Evolutionary conservation across 2,888 invertebrate genomes (phyloP).

Genomic region (Torymus aiolomorphi): DNA sequence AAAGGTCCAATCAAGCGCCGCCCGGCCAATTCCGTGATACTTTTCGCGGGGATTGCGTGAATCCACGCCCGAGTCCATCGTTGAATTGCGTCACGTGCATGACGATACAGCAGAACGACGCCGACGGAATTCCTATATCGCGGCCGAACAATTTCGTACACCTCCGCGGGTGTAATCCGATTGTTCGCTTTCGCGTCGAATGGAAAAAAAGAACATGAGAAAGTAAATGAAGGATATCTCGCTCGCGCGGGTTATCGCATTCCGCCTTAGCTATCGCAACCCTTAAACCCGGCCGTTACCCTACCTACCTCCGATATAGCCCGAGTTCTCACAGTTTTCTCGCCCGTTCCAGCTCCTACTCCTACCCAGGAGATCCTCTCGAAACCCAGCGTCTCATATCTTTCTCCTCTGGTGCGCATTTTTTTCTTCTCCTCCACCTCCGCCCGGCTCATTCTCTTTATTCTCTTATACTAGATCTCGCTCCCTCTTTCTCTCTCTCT

Average conservation of each 20-base stretch:
- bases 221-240: conserved; percentile 66
- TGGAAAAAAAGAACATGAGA: conserved; percentile 42
- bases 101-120: no score
- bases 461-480: conserved; percentile 26
- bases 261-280: conserved; percentile 18
- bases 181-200: conserved; percentile 55
- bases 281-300: conserved; percentile 9
- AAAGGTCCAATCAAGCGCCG: no score
- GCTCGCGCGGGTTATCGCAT: conserved; percentile 49
- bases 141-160: no score
- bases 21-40: no score
- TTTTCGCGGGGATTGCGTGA: no score
- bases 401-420: conserved; percentile 5
- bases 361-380: no score
- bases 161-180: no score
- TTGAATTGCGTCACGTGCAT: no score
- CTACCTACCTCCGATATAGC: conserved; percentile 8
- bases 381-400: neutral
- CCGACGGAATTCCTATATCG: no score
- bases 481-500: neutral
- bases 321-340: conserved; percentile 16
- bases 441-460: conserved; percentile 17
- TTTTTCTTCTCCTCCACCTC: neutral
- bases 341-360: neutral
- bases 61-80: no score